Conservation (phyloP, 2,888 invertebrate species). For the Agrotis puta region DNA sequence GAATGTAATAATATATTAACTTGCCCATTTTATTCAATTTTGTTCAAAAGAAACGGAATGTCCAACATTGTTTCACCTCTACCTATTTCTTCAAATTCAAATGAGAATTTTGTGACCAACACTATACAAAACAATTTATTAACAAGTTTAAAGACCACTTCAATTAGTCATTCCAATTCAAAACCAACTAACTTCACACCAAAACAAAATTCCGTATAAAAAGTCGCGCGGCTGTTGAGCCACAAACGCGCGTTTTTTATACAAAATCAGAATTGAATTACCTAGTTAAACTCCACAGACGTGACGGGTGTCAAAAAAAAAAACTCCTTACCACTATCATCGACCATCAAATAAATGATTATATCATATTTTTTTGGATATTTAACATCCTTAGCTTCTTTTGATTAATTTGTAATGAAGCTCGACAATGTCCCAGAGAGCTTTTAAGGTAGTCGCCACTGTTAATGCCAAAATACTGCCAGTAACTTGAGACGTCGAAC, state of each 20-base stretch:
- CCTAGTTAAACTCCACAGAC: not conserved
- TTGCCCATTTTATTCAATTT: no score
- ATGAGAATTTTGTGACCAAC: constrained; percentile 12
- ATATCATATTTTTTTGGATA: no score
- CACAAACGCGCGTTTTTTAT: not conserved
- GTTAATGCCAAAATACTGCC: no score
- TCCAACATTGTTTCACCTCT: not conserved
- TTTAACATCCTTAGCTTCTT: no score
- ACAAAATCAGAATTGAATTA: not conserved
- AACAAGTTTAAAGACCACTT: constrained; percentile 33
- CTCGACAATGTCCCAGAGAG: no score
- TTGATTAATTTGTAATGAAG: no score
- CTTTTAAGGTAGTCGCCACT: no score
- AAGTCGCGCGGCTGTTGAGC: constrained; percentile 14
- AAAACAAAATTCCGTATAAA: constrained; percentile 3
- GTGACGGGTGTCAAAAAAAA: not conserved
- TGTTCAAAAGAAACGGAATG: constrained; percentile 1
- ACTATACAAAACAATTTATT: constrained; percentile 19
- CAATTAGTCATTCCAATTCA: constrained; percentile 26
- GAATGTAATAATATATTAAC: no score
- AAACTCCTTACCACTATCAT: no score
- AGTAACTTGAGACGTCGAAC: no score
- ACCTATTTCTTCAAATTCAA: constrained; percentile 13
- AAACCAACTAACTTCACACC: constrained; percentile 11
- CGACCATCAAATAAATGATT: no score